Conservation (phyloP, 2,888 invertebrate species). For the Heliothis peltigera region DNA sequence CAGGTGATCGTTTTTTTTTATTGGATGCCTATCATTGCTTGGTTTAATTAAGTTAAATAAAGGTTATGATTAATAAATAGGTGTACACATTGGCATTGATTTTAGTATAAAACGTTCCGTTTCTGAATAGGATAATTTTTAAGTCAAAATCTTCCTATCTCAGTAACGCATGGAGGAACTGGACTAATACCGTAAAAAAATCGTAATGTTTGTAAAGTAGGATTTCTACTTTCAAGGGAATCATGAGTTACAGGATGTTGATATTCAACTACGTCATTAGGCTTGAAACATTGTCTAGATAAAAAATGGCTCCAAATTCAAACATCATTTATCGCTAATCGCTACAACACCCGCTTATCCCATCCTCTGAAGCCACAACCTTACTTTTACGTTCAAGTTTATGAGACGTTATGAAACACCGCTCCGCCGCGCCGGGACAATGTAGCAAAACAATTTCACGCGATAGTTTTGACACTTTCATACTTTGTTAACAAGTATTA, state of each 20-base stretch:
- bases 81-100: not conserved
- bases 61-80: not conserved
- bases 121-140: no score
- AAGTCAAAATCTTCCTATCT: no score
- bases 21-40: not conserved
- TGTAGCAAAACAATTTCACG: conserved; percentile 79
- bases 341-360: conserved; percentile 44
- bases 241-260: no score
- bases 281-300: no score
- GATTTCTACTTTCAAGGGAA: no score
- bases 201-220: no score
- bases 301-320: no score
- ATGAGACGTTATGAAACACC: conserved; percentile 80
- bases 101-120: no score
- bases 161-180: no score
- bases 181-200: no score
- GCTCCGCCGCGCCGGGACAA: conserved; percentile 75
- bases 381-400: conserved; percentile 77
- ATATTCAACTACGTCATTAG: no score
- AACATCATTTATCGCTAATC: not conserved
- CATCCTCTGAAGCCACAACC: conserved; percentile 22
- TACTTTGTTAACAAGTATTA: conserved; percentile 71
- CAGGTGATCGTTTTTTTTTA: not conserved
- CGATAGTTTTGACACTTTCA: conserved; percentile 82
- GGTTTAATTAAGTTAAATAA: not conserved